These are phyloP conservation scores for Nyctibius grandis DNA, from an alignment of 2,797 vertebrate species.

Conservation along the genomic window DNA sequence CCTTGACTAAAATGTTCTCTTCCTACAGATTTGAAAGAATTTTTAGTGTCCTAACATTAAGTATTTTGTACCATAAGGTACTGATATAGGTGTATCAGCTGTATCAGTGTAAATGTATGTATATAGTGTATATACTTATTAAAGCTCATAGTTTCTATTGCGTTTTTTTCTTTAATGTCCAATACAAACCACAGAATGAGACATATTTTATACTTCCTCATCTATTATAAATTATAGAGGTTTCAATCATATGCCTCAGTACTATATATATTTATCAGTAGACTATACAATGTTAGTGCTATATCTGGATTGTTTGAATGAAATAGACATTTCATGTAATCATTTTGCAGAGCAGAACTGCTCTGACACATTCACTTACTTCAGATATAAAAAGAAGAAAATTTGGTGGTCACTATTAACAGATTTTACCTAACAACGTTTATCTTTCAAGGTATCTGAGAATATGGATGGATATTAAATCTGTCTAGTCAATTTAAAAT, in stretches of 20 bases:
- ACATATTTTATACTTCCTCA: background rate
- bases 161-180: background rate
- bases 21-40: background rate
- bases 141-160: background rate
- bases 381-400: background rate
- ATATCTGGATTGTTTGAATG: background rate
- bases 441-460: background rate
- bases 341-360: background rate
- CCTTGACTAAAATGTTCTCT: background rate
- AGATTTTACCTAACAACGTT: background rate
- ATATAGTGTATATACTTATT: background rate
- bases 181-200: background rate
- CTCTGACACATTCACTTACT: background rate
- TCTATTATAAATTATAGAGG: background rate
- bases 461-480: background rate
- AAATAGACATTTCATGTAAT: background rate
- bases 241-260: background rate
- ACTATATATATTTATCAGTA: background rate
- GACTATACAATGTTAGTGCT: background rate
- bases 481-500: background rate
- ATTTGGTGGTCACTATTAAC: background rate
- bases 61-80: background rate
- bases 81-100: rapidly evolving
- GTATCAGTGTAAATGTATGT: background rate
- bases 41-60: background rate